Percentiles rank a stretch among this genome's conserved stretches.
Conservation (phyloP, 2,113 vertebrate genomes). For the Gnathonemus echidnorhynchus region DNA sequence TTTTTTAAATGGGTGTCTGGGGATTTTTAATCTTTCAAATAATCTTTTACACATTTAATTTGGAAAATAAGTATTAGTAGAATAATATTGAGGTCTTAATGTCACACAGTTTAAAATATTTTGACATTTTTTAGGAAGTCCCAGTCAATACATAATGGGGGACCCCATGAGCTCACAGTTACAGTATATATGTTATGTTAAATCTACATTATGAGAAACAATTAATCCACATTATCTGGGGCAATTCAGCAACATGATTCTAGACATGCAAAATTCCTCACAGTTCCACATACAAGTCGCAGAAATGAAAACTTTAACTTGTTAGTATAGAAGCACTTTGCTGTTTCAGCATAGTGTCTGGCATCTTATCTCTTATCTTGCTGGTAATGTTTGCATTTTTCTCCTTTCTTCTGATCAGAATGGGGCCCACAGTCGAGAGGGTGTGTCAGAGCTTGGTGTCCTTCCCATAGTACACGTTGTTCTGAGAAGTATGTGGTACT, state of each 20-base stretch:
- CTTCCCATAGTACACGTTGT: not conserved
- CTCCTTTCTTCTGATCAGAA: not conserved
- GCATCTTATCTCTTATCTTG: not conserved
- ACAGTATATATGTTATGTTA: not conserved
- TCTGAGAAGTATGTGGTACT: not conserved
- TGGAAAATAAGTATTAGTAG: not conserved
- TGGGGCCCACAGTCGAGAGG: not conserved
- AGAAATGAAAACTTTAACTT: not conserved
- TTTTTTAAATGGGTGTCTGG: not conserved
- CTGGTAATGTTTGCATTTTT: not conserved
- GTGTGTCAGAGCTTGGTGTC: not conserved
- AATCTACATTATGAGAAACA: not conserved
- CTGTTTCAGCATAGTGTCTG: not conserved
- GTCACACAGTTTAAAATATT: not conserved
- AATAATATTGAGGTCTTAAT: not conserved
- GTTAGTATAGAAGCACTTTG: not conserved
- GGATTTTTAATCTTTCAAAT: not conserved
- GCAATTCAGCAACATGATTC: not conserved
- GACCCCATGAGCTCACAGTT: not conserved
- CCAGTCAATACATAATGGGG: not conserved
- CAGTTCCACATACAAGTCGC: not conserved
- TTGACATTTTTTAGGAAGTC: not conserved
- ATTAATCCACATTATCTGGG: not conserved
- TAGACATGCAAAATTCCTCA: slow-evolving; percentile 11
- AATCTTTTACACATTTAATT: not conserved